A percentile compares a stretch with the other conserved stretches of the same genome.
These are phyloP conservation scores for Trematomus bernacchii DNA, from an alignment of 2,797 vertebrate species.

Conservation along the genomic window DNA sequence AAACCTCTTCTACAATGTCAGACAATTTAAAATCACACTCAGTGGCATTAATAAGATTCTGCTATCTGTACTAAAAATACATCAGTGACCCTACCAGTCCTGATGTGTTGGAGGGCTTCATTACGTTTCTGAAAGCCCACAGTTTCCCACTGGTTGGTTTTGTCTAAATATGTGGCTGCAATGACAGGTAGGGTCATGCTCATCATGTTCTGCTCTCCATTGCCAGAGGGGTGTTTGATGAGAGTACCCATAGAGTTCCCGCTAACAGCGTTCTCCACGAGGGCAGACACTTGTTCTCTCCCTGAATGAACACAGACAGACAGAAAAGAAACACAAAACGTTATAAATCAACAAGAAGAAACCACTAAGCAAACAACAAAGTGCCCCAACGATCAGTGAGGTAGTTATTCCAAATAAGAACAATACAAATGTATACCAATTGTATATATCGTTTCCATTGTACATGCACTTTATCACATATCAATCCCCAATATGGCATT, in stretches of 20 bases:
- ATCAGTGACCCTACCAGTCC: slow-evolving; percentile 76
- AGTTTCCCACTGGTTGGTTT: slow-evolving; percentile 88
- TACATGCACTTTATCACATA: background rate
- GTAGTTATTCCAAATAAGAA: background rate
- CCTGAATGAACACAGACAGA: slow-evolving; percentile 16
- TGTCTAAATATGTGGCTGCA: slow-evolving; percentile 90
- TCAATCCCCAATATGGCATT: background rate
- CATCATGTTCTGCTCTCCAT: slow-evolving; percentile 92
- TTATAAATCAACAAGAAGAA: background rate
- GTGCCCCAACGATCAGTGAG: background rate
- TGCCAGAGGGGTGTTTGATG: slow-evolving; percentile 85
- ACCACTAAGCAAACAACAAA: background rate
- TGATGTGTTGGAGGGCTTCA: slow-evolving; percentile 82
- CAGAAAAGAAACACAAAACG: background rate
- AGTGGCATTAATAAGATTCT: no score
- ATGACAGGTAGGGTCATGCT: slow-evolving; percentile 88
- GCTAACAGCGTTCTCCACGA: slow-evolving; percentile 85
- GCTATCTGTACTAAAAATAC: background rate
- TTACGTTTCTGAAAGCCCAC: slow-evolving; percentile 79
- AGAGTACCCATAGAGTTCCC: slow-evolving; percentile 85
- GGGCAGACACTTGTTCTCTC: slow-evolving; percentile 80
- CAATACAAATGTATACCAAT: background rate
- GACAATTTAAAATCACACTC: background rate
- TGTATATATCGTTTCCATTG: fast-evolving
- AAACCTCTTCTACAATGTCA: background rate